These are phyloP conservation scores for Drosophila ogumai DNA, from an alignment of 1,140 invertebrate species.

Conservation along the genomic window DNA sequence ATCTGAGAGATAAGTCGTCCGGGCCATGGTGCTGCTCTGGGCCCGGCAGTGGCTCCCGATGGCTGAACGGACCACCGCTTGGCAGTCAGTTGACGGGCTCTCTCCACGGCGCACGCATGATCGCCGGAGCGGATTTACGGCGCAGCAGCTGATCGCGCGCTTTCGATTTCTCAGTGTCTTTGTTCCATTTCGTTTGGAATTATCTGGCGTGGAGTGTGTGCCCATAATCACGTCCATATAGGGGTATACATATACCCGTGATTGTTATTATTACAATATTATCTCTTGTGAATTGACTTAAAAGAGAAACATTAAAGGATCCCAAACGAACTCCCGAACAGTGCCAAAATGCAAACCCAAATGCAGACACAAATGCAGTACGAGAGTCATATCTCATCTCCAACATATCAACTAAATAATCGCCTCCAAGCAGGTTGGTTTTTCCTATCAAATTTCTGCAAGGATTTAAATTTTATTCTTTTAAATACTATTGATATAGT, in stretches of 20 bases:
- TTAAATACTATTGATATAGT: no score
- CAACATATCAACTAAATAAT: not conserved
- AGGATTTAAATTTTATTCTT: no score
- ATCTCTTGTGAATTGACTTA: not conserved
- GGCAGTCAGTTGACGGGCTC: constrained; percentile 49
- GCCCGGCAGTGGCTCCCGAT: not conserved
- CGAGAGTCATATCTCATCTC: constrained; percentile 13
- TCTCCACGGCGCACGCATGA: constrained; percentile 50
- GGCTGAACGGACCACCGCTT: constrained; percentile 4
- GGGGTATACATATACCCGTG: not conserved
- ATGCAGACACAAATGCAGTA: constrained; percentile 48
- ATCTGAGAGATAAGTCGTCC: constrained; percentile 35
- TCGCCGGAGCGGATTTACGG: constrained; percentile 42
- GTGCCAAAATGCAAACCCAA: constrained; percentile 40
- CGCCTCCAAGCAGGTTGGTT: constrained; percentile 30
- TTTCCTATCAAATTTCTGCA: not conserved
- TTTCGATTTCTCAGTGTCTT: constrained; percentile 32
- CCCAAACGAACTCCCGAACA: not conserved
- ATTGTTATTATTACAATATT: constrained; percentile 9
- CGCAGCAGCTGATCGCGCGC: constrained; percentile 23
- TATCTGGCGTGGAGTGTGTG: constrained; percentile 13
- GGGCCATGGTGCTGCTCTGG: not conserved
- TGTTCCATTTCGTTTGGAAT: constrained; percentile 20
- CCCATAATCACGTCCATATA: constrained; percentile 9
- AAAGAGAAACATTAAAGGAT: constrained; percentile 4